phyloP scores from a whole-genome alignment of 2,797 vertebrate species.

The Lycodopsis pacificus region DNA sequence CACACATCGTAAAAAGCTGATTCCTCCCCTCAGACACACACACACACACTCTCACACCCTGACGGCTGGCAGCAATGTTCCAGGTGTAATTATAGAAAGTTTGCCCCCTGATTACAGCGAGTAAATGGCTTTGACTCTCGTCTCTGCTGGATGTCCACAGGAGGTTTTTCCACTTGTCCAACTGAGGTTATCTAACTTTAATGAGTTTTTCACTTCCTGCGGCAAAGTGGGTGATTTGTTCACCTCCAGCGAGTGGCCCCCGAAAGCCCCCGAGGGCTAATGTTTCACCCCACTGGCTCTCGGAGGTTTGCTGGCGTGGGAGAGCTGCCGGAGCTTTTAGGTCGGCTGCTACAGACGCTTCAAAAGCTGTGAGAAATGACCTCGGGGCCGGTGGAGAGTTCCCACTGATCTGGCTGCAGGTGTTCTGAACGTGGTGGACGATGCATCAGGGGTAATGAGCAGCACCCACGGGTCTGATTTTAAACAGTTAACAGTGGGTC shows the following conservation, averaged over 20 bases:
- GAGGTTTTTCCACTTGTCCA: conserved; percentile 77
- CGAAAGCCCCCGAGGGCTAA: conserved; percentile 46
- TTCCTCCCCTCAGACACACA: conserved; percentile 12
- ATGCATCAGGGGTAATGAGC: conserved; percentile 50
- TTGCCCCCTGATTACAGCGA: conserved; percentile 55
- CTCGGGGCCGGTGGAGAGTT: conserved; percentile 35
- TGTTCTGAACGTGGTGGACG: conserved; percentile 22
- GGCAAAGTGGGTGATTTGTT: conserved; percentile 63
- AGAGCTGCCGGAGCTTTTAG: conserved; percentile 40
- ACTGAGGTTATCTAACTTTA: conserved; percentile 73
- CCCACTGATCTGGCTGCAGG: conserved; percentile 35
- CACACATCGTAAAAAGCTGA: conserved; percentile 39
- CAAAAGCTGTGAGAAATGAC: conserved; percentile 47
- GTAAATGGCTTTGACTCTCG: conserved; percentile 66
- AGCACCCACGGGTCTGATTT: conserved; percentile 40
- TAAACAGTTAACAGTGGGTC: conserved; percentile 28
- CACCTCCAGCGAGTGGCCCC: conserved; percentile 23
- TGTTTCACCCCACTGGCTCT: conserved; percentile 36
- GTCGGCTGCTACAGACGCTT: conserved; percentile 32
- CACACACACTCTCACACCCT: conserved; percentile 5
- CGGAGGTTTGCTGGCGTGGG: conserved; percentile 16
- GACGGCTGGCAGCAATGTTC: conserved; percentile 54
- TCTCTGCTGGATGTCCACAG: conserved; percentile 62
- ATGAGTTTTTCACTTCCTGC: conserved; percentile 75
- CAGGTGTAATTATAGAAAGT: conserved; percentile 78